Evolutionary conservation across 2,797 vertebrate genomes (phyloP).

Genomic region (Pelobates cultripes): DNA sequence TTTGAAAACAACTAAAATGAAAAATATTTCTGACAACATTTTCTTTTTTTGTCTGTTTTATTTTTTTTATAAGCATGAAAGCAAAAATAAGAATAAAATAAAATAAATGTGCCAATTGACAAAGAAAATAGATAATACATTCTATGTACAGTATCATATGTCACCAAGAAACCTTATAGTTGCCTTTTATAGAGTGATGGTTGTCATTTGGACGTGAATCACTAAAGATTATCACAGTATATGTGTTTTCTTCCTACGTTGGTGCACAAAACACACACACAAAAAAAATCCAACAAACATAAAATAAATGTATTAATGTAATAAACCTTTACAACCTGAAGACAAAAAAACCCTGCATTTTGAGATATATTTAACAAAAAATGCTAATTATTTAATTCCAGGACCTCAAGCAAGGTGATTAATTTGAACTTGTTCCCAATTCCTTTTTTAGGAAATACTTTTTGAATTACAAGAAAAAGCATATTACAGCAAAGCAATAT

Average conservation of each 20-base stretch:
- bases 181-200: conserved; percentile 41
- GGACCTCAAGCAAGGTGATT: conserved; percentile 18
- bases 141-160: conserved; percentile 56
- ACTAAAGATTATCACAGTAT: conserved; percentile 91
- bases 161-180: conserved; percentile 50
- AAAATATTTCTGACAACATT: conserved; percentile 52
- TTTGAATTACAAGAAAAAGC: conserved; percentile 55
- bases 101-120: conserved; percentile 57
- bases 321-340: conserved; percentile 65
- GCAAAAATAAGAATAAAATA: conserved; percentile 54
- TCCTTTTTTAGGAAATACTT: conserved; percentile 48
- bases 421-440: conserved; percentile 19
- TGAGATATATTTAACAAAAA: conserved; percentile 32
- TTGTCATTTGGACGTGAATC: conserved; percentile 77
- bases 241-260: conserved; percentile 84
- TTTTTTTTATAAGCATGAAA: conserved; percentile 65
- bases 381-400: neutral
- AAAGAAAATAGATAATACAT: conserved; percentile 60
- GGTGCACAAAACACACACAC: conserved; percentile 83
- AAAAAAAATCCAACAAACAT: conserved; percentile 60
- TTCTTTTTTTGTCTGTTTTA: conserved; percentile 55
- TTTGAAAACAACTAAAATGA: neutral
- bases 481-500: conserved; percentile 56
- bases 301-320: conserved; percentile 70
- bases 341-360: conserved; percentile 10